Evolutionary conservation across 2,113 vertebrate species (phyloP).

Genomic region (Pongo abelii): DNA sequence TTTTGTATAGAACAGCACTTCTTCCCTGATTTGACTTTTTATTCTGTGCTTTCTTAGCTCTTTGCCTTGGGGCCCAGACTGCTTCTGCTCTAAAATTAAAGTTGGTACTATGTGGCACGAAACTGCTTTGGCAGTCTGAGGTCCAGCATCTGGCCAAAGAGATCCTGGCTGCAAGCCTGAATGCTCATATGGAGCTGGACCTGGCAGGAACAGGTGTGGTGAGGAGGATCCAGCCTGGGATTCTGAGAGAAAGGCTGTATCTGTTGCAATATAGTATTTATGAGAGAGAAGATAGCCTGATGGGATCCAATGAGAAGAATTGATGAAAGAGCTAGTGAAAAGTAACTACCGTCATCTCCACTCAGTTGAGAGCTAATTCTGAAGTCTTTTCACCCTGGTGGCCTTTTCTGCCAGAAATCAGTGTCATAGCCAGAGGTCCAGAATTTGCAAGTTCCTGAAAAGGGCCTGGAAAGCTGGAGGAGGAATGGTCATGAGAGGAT

Average conservation of each 20-base stretch:
- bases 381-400: background rate
- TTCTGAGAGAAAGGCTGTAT: background rate
- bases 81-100: background rate
- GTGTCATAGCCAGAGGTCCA: background rate
- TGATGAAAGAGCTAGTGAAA: background rate
- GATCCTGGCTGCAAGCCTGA: background rate
- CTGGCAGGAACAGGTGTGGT: background rate
- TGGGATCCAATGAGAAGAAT: background rate
- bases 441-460: background rate
- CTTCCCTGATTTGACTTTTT: background rate
- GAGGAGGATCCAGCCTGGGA: background rate
- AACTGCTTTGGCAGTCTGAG: background rate
- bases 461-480: background rate
- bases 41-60: background rate
- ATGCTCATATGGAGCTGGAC: background rate
- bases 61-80: background rate
- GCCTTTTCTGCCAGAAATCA: background rate
- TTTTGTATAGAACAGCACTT: background rate
- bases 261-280: background rate
- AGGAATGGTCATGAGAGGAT: background rate
- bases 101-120: background rate
- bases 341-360: background rate
- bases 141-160: background rate
- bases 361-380: background rate
- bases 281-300: background rate